Base-by-base conservation (phyloP, 2,797 vertebrate species). In the Chromis chromis region DNA sequence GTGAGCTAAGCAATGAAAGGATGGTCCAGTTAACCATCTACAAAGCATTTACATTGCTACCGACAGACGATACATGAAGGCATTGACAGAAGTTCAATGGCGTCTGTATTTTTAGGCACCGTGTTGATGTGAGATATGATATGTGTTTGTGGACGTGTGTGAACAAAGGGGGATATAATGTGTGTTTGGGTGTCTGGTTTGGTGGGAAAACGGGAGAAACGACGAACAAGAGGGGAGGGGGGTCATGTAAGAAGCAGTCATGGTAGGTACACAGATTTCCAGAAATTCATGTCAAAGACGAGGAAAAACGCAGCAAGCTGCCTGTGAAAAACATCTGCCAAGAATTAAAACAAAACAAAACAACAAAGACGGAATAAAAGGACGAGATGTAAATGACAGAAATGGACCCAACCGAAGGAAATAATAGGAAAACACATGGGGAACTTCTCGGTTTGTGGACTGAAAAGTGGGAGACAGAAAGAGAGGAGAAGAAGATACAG, bases 21-120 rank as follows among this genome's bases (percentile, higher is more conserved):
- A 89, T 49, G 85, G 88, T 81, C 76, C 78, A 78, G 79, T 67
- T 68, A 73, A 89, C 87, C 91, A 83, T 81, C 89, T 85, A 92
- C 83, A 78, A 92, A 92, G 90, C 91, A 91, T 94, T 94, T 94
- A 95, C 94, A 95, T 83, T 78, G 94, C 95, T 94, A 96, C 94
- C 90, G 86, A 92, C 91, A 86, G 91, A 89, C 85, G 53, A 87
- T 93, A 93, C 91, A 94, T 88, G 85, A 95, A 94, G 93, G 94
- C 94, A 94, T 95, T 91, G 91, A 93, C 86, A 90, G 88, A 91
- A 95, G 91, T 93, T 94, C 92, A 94, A 92, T 89, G 93, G 96
- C 95, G 93, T 94, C 96, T 98, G 96, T 96, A 96, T 97, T 98
- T 98, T 97, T 97, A 99, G 98, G 97, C 98, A 99, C 98, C 98